Evolutionary conservation across 2,113 vertebrate genomes (phyloP).

Genomic region (Mustela nigripes): DNA sequence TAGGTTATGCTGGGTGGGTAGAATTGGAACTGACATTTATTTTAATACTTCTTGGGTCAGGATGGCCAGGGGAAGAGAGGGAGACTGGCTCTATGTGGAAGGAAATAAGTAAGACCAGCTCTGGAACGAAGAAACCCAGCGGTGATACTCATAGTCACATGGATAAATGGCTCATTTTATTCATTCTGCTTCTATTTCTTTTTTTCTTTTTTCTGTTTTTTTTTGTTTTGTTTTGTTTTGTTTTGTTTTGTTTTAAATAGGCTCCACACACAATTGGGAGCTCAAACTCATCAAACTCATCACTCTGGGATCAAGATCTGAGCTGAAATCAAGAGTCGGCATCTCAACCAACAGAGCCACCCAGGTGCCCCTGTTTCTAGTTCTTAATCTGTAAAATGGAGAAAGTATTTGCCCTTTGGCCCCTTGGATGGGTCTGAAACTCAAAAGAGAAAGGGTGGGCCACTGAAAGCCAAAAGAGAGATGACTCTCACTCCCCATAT

Average conservation of each 20-base stretch:
- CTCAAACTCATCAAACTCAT: background rate
- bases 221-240: background rate
- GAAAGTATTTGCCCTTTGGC: background rate
- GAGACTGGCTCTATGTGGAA: background rate
- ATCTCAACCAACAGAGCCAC: background rate
- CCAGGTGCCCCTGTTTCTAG: background rate
- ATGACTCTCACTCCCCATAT: background rate
- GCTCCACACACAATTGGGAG: background rate
- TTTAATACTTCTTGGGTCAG: background rate
- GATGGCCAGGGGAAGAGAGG: background rate
- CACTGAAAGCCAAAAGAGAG: constrained; percentile 42
- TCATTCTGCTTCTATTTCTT: background rate
- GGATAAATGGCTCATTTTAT: background rate
- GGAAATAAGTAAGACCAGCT: background rate
- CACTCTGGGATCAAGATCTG: background rate
- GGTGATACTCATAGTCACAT: background rate
- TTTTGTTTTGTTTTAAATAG: background rate
- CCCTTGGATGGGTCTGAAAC: background rate
- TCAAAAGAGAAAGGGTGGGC: background rate
- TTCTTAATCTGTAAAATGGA: background rate
- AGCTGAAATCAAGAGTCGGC: background rate
- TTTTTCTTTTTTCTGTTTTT: background rate
- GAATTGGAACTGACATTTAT: background rate
- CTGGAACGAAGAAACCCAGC: background rate
- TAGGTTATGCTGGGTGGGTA: background rate